phyloP scores from a whole-genome alignment of 37 sponge, comb jelly and placozoan genomes.

The Petrosia ficiformis region DNA sequence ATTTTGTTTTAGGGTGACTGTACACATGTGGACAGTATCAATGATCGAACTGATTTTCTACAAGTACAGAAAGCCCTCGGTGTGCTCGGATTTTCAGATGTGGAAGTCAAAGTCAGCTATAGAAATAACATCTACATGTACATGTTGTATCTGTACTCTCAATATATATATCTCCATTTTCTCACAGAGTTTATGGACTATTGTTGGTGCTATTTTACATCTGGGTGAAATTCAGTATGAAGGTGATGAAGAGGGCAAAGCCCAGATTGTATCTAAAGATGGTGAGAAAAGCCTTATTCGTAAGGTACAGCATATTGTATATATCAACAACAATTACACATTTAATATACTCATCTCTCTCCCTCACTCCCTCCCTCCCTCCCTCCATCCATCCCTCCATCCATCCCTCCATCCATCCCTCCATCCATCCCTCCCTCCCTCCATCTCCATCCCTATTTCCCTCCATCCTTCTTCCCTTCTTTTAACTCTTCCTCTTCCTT shows the following conservation, averaged over 20 bases:
- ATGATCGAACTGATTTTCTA: constrained; percentile 48
- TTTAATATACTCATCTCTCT: too few relatives aligned
- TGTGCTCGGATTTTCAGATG: constrained; percentile 51
- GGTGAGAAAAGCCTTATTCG: constrained; percentile 32
- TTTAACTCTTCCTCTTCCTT: background rate
- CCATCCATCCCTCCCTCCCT: too few relatives aligned
- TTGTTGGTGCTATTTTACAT: constrained; percentile 64
- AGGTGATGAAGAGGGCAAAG: constrained; percentile 14
- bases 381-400: too few relatives aligned
- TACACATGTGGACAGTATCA: constrained; percentile 32
- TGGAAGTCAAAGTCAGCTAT: constrained; percentile 37
- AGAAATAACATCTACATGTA: background rate
- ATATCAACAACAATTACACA: too few relatives aligned
- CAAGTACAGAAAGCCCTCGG: constrained; percentile 47
- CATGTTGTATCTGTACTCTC: background rate
- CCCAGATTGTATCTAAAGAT: background rate
- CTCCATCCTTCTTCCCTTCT: too few relatives aligned
- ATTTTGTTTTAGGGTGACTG: constrained; percentile 30
- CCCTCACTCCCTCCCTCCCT: too few relatives aligned
- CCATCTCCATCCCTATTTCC: too few relatives aligned
- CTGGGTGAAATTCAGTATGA: constrained; percentile 50
- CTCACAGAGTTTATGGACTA: constrained; percentile 52
- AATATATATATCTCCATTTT: background rate
- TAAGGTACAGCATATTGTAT: background rate
- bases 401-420: too few relatives aligned